Evolutionary conservation across 2,888 invertebrate species (phyloP), one percentile per base, ranked within the genome.

Genomic region (Melipona beecheii): DNA sequence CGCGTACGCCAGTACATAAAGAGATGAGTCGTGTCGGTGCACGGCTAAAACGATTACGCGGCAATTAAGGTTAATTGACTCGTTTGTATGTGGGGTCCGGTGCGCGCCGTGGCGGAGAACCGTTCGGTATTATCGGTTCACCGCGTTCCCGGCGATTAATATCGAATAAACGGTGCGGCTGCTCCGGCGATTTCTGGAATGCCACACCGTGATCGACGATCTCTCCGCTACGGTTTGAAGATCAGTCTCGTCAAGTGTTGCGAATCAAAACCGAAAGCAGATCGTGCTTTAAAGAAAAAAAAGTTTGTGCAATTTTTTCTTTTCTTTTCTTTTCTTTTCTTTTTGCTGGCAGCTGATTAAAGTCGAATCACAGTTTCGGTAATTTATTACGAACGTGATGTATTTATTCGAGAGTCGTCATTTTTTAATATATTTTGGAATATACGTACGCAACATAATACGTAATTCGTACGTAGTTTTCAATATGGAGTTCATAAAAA

Each of bases 31-130:
- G 75, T 76, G 64, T 71, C 81, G 75, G 75, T 60, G 72, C 76
- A 81, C 84, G 84, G 75, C 87, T 83, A 80, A 91, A 81, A 86
- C 84, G 85, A 90, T 91, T 87, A 89, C 83, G 83, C 81, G 75
- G 84, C 82, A 91, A 90, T 91, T 91, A 90, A 86, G 88, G 78
- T 87, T 89, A 86, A 90, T 91, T 87, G 84, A 84, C 81, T 81
- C 82, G 85, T 90, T 83, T 82, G 83, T 81, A 82, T 82, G 75
- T 73, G 74, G 56, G 68, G 65, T 68, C 69, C 60, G 70, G 71
- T 73, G 43, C 43, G 43, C 9, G 70, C 36, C 73, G 84, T 73
- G 74, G 68, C 65, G 72, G 68, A 79, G 60, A 69, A 86, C 68
- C 62, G 75, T 71, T 66, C 64, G 71, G 66, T 72, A 76, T 86